Evolutionary conservation across 2,888 invertebrate species (phyloP), one percentile per base, ranked within the genome.

Genomic region (Hetaerina titia): DNA sequence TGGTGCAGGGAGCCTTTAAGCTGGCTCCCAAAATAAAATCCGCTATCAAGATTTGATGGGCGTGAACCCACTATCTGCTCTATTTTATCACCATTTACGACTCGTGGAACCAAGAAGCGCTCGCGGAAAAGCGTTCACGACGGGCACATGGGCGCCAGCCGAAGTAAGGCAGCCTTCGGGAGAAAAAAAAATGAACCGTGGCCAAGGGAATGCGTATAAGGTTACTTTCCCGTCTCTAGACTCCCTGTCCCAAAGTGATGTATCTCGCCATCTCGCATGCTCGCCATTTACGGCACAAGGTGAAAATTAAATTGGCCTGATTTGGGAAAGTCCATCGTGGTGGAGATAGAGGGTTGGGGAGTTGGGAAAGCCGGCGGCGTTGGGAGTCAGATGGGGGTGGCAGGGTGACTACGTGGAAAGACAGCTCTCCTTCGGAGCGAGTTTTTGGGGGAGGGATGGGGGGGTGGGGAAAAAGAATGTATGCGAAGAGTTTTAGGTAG

Each of bases 291-390:
- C 64, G 90, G 64, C 90, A 19, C 64, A 9, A 64, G 45, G 64
- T 64, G 92, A 45, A 92, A 92, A 92, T 92, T 74, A 92, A 92
- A 92, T 92, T 92, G 57, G 92, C 69, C 69, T 56, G 92, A 92
- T 69, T 60, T 60, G 56, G 92, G 69, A 69, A 64, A 56, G 64
- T 92, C 69, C 92, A 45, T 69, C 69, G 22, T 11, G 56, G 56
- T 9, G 19, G 92, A 56, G n/a, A 56, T 60, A 69, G 56, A 56
- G 69, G 56, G 31, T 57, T 56, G 63, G 45, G 9, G 63, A 17
- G 25, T 31, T 13, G 64, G n/a, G 25, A 69, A 56, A 22, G 19
- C 31, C 69, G 92, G 69, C 22, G 17, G 92, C 17, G 64, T 15
- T 19, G 64, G 64, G 6, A 69, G 22, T 19, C 60, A 89, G 90